phyloP scores from a whole-genome alignment of 2,888 invertebrate species.

The Platycheirus rosarum region DNA sequence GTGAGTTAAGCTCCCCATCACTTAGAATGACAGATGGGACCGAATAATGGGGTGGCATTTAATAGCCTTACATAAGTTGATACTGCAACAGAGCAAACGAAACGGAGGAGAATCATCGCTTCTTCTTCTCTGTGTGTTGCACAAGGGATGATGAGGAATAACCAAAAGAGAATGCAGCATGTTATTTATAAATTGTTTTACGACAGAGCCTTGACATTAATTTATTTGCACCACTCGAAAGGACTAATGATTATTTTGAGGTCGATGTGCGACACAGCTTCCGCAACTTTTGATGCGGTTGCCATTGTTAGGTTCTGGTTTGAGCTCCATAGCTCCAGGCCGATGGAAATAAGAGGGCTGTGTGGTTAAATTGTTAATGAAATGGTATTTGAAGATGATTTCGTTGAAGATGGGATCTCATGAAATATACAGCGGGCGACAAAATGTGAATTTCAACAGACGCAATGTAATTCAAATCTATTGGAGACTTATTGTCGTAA shows the following conservation, averaged over 20 bases:
- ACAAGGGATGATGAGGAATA: slow-evolving; percentile 32
- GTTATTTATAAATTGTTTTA: slow-evolving; percentile 74
- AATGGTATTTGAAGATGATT: slow-evolving; percentile 55
- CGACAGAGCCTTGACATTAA: slow-evolving; percentile 73
- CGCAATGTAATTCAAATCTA: slow-evolving; percentile 3
- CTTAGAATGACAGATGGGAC: slow-evolving; percentile 68
- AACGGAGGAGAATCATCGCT: slow-evolving; percentile 13
- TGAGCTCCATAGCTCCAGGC: no score
- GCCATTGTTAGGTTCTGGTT: slow-evolving; percentile 1
- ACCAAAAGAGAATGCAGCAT: slow-evolving; percentile 58
- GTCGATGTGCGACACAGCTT: slow-evolving; percentile 67
- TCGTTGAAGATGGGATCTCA: background rate
- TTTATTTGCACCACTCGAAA: slow-evolving; percentile 70
- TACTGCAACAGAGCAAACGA: slow-evolving; percentile 28
- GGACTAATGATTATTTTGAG: slow-evolving; percentile 72
- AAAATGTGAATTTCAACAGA: slow-evolving; percentile 12
- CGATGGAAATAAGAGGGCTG: background rate
- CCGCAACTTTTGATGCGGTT: slow-evolving; percentile 46
- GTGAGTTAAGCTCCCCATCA: slow-evolving; percentile 49
- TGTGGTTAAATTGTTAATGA: slow-evolving; percentile 46
- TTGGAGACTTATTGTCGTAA: background rate
- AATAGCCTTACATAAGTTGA: slow-evolving; percentile 59
- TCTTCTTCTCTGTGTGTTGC: slow-evolving; percentile 20
- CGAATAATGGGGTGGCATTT: slow-evolving; percentile 72
- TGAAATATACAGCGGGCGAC: background rate